Evolutionary conservation across 2,113 vertebrate genomes (phyloP), one percentile per base, ranked within the genome.

Genomic region (Oryzias melastigma): DNA sequence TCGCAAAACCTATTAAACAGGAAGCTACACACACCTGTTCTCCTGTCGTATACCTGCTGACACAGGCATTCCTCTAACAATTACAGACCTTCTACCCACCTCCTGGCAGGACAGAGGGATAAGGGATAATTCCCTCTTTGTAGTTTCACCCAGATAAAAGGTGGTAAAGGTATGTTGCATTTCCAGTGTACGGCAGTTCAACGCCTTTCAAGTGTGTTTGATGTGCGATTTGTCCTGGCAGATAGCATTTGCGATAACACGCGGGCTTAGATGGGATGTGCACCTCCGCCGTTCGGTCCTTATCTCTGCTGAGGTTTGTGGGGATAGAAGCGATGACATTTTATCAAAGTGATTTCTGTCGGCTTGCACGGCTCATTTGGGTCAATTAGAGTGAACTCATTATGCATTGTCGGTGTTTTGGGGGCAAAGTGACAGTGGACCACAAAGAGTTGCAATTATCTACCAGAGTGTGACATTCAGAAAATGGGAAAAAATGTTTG

Each of bases 371-470:
- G 50, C 68, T 77, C 81, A 80, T 84, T 77, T 75, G 52, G 76
- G 78, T 80, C 68, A 87, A 84, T 88, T 86, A 87, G 68, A 69
- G 71, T 50, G 51, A 77, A 75, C 45, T 62, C 68, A 59, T 79
- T 80, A 67, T 35, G 54, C 65, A 55, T 75, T 82, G 48, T 54
- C 63, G 51, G 54, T 69, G 62, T 82, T 70, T 73, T 42, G 35
- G 45, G 70, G 70, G 60, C 46, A 78, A 54, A 25, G 57, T 64
- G 49, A 68, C 63, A 52, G n/a, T 0, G 1, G 61, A 24, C 65
- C 62, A 44, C 44, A 43, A 61, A 78, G 77, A 77, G 55, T 54
- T 35, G 57, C 75, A 86, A 85, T 85, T 84, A 84, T 53, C 42
- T 58, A 55, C 69, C 59, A 66, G 25, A 65, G 53, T 71, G 42